phyloP scores from a whole-genome alignment of 2,888 invertebrate genomes.

The Drosophila koepferae region DNA sequence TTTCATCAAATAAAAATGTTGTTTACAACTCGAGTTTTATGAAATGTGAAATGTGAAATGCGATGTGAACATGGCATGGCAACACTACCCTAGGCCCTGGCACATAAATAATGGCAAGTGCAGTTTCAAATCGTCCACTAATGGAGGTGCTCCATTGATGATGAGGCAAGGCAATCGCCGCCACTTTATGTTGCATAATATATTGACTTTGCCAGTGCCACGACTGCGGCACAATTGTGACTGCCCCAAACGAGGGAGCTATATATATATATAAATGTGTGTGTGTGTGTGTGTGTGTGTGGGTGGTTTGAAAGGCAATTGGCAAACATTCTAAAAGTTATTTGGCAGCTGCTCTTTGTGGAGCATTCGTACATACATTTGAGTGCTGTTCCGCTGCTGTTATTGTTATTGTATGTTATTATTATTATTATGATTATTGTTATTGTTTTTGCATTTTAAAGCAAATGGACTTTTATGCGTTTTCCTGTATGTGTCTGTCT shows the following conservation, averaged over 20 bases:
- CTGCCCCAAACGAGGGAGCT: background rate
- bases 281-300: background rate
- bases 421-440: slow-evolving; percentile 71
- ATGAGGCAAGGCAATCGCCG: slow-evolving; percentile 46
- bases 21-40: slow-evolving; percentile 41
- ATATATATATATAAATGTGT: too few relatives aligned
- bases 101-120: slow-evolving; percentile 46
- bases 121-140: slow-evolving; percentile 47
- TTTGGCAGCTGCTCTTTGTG: slow-evolving; percentile 56
- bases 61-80: slow-evolving; percentile 9
- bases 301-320: slow-evolving; percentile 21
- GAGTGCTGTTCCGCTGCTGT: slow-evolving; percentile 59
- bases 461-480: slow-evolving; percentile 63
- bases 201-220: slow-evolving; percentile 42
- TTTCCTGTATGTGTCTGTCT: slow-evolving; percentile 22
- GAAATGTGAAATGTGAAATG: slow-evolving; percentile 23
- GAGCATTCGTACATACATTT: slow-evolving; percentile 27
- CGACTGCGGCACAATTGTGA: background rate
- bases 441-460: slow-evolving; percentile 79
- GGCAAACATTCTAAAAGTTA: slow-evolving; percentile 60
- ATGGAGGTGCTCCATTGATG: slow-evolving; percentile 48
- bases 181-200: slow-evolving; percentile 57
- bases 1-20: slow-evolving; percentile 32
- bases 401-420: slow-evolving; percentile 69
- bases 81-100: slow-evolving; percentile 13